Base-by-base conservation (phyloP, 2,888 invertebrate species). In the Acleris sparsana region DNA sequence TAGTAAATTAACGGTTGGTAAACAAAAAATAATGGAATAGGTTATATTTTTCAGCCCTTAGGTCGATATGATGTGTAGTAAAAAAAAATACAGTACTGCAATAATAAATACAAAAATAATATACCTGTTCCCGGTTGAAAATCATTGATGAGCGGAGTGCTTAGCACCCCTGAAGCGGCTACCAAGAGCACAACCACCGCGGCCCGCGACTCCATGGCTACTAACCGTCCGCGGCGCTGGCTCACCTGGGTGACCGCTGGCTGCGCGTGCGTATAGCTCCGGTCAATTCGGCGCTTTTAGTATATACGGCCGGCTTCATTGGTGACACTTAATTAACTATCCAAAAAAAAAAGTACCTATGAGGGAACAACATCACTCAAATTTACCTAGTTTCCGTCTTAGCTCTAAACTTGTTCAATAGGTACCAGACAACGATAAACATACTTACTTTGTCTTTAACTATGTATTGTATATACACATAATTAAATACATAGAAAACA, bases 81-180 rank as follows among this genome's bases (percentile, higher is more conserved):
- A 13, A 17, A 33, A 52, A 29, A 53, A 39, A 16, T 56, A 22
- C 5, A 17, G 5, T 16, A 20, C 9, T 44, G 17, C 7, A 44
- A 53, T 52, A 48, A 64, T 60, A 62, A 58, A 69, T 22, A 48
- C 29, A 53, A 16, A 49, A 62, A 55, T 25, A 63, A 62, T 43
- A 68, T 83, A 91, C 92, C 87, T 87, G 90, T 79, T 68, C 88
- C 89, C 18, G 87, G 86, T 71, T 77, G 80, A 62, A 87, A 79
- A 68, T 91, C 73, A 71, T 89, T 90, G 73, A 90, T 73, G 57
- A 92, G 79, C 49, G 93, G 86, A 44, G 89, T 82, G 69, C 83
- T 78, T 53, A 83, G 73, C 62, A 75, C 79, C 13, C 79, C 79
- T 17, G 83, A 73, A 52, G 75, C 76, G 62, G 83, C 73, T 69